These are phyloP conservation scores for Umimayanthus kanabou DNA, from an alignment of 92 coral and sea anemone genomes.

Conservation along the genomic window DNA sequence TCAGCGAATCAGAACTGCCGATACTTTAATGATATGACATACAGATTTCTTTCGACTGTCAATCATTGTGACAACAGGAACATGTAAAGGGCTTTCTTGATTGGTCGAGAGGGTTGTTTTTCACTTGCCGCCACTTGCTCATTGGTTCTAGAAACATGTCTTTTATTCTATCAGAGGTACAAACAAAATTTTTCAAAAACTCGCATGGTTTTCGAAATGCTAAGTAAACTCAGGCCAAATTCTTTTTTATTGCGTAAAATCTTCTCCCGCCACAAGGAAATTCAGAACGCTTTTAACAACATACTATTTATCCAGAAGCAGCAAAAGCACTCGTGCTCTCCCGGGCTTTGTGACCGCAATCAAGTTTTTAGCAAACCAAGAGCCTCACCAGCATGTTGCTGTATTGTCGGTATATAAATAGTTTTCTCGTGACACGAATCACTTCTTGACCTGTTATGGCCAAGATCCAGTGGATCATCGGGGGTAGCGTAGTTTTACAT, in stretches of 20 bases:
- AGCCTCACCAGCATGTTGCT: no score
- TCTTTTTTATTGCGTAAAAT: neutral
- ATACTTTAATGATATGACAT: conserved; percentile 18
- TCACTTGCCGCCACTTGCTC: conserved; percentile 22
- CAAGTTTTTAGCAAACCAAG: neutral
- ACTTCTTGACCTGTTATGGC: neutral
- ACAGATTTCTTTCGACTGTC: conserved; percentile 36
- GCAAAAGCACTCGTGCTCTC: neutral
- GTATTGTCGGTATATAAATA: neutral
- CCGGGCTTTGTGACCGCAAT: neutral
- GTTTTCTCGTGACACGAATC: neutral
- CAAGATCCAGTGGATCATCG: neutral
- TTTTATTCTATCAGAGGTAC: conserved; percentile 10
- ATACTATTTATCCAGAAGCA: neutral
- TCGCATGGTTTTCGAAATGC: conserved; percentile 15
- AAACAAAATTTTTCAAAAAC: neutral
- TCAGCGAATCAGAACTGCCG: conserved; percentile 5
- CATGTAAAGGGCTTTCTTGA: conserved; percentile 24
- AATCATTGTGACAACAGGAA: conserved; percentile 34
- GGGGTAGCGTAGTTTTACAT: neutral
- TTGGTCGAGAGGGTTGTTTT: conserved; percentile 23
- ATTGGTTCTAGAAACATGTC: conserved; percentile 27
- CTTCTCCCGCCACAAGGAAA: neutral
- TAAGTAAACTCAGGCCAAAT: neutral
- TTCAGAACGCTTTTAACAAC: neutral